phyloP scores from a whole-genome alignment of 2,888 invertebrate species.

The Nesidiocoris tenuis region DNA sequence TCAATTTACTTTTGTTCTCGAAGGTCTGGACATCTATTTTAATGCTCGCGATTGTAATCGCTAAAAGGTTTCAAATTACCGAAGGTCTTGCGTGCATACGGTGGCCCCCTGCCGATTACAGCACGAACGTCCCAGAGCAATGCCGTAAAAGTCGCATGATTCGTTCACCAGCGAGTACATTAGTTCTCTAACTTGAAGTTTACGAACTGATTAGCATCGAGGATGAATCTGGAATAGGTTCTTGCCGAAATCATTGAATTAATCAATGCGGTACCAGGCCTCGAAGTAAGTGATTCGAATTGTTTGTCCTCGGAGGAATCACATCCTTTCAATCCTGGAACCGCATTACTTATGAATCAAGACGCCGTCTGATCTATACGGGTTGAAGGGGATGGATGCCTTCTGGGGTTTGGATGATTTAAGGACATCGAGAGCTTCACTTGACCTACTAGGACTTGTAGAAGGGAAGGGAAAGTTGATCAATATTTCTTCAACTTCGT shows the following conservation, averaged over 20 bases:
- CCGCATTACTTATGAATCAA: slow-evolving; percentile 27
- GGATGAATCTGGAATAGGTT: too few relatives aligned
- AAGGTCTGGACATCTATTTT: too few relatives aligned
- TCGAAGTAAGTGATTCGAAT: not conserved
- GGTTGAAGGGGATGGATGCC: not conserved
- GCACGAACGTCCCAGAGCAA: too few relatives aligned
- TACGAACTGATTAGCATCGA: too few relatives aligned
- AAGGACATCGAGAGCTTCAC: not conserved
- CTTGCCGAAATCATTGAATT: not conserved
- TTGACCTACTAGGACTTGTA: not conserved
- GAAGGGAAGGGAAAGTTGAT: not conserved
- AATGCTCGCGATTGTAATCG: too few relatives aligned
- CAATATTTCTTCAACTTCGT: not conserved
- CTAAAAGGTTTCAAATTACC: too few relatives aligned
- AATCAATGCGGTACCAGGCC: not conserved
- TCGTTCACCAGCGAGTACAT: too few relatives aligned
- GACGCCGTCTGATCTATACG: not conserved
- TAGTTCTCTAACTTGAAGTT: too few relatives aligned
- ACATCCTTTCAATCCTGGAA: not conserved
- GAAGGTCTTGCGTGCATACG: too few relatives aligned
- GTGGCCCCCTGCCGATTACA: too few relatives aligned
- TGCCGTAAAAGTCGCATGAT: too few relatives aligned
- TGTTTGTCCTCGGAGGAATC: not conserved
- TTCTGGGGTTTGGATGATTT: not conserved
- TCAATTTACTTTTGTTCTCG: too few relatives aligned